phyloP scores from a whole-genome alignment of 2,797 vertebrate genomes.

The Dermochelys coriacea region DNA sequence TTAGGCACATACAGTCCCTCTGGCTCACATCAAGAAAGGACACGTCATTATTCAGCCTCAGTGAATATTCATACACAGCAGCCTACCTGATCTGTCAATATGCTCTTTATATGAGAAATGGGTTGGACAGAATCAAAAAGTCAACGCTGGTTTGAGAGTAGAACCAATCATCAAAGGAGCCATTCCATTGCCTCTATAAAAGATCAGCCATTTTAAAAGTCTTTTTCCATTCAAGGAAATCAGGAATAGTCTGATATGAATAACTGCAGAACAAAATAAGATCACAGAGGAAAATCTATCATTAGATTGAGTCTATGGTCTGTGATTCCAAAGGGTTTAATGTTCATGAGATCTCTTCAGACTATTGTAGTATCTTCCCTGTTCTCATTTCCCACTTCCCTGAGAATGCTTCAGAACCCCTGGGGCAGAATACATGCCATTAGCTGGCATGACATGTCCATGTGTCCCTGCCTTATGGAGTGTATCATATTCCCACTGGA shows the following conservation, averaged over 20 bases:
- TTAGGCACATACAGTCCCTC: constrained; percentile 32
- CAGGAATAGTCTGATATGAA: constrained; percentile 68
- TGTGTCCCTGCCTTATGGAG: constrained; percentile 13
- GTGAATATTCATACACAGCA: constrained; percentile 25
- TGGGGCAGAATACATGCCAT: not conserved
- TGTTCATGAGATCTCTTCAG: constrained; percentile 54
- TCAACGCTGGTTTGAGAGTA: not conserved
- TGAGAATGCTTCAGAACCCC: constrained; percentile 9
- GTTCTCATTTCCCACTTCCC: constrained; percentile 22
- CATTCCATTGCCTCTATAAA: constrained; percentile 33
- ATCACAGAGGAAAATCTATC: constrained; percentile 52
- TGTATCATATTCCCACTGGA: constrained; percentile 23
- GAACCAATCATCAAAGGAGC: constrained; percentile 55
- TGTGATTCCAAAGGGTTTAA: constrained; percentile 68
- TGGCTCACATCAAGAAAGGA: constrained; percentile 21
- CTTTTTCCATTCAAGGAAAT: constrained; percentile 63
- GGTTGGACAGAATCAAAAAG: constrained; percentile 31
- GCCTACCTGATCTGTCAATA: not conserved
- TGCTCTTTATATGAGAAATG: fast-evolving
- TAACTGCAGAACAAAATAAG: constrained; percentile 63
- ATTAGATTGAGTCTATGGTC: constrained; percentile 58
- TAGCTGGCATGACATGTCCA: not conserved
- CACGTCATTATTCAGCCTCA: not conserved
- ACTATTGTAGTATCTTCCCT: constrained; percentile 36
- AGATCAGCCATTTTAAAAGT: constrained; percentile 43